These are phyloP conservation scores for Drosophila affinis DNA, from an alignment of 2,888 invertebrate species.

Conservation along the genomic window DNA sequence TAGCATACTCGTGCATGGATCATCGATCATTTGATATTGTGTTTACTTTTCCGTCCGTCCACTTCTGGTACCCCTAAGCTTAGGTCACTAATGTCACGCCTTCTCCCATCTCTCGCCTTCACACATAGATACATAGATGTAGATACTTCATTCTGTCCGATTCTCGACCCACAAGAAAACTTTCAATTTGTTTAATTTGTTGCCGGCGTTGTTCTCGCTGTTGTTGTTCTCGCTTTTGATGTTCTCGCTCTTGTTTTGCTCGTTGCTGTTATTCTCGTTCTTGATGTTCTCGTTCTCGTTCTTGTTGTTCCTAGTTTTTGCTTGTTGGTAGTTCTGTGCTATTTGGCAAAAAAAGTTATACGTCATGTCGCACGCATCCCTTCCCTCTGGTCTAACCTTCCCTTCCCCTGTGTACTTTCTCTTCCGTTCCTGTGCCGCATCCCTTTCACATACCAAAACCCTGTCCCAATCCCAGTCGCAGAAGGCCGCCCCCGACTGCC, in stretches of 20 bases:
- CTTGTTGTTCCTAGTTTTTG: not conserved
- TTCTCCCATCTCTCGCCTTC: too few species aligned
- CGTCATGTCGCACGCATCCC: slow-evolving; percentile 60
- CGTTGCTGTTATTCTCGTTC: not conserved
- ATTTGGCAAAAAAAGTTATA: slow-evolving; percentile 72
- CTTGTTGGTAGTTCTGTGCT: slow-evolving; percentile 39
- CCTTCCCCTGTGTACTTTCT: not conserved
- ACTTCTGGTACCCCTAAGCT: too few species aligned
- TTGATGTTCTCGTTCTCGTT: not conserved
- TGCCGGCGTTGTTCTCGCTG: slow-evolving; percentile 44
- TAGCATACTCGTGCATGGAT: too few species aligned
- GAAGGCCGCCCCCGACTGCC: slow-evolving; percentile 10
- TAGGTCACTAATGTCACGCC: too few species aligned
- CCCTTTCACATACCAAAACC: not conserved
- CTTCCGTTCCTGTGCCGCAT: not conserved
- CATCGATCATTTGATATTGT: too few species aligned
- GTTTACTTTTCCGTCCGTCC: too few species aligned
- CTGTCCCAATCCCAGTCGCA: not conserved
- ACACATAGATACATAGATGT: not conserved
- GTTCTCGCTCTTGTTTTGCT: slow-evolving; percentile 21
- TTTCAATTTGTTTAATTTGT: slow-evolving; percentile 73
- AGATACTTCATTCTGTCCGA: not conserved
- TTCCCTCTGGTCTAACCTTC: not conserved
- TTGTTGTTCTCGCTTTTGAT: slow-evolving; percentile 7
- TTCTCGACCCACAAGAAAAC: slow-evolving; percentile 13